phyloP scores from a whole-genome alignment of 1,140 invertebrate genomes.

The Globodera ellingtonae region DNA sequence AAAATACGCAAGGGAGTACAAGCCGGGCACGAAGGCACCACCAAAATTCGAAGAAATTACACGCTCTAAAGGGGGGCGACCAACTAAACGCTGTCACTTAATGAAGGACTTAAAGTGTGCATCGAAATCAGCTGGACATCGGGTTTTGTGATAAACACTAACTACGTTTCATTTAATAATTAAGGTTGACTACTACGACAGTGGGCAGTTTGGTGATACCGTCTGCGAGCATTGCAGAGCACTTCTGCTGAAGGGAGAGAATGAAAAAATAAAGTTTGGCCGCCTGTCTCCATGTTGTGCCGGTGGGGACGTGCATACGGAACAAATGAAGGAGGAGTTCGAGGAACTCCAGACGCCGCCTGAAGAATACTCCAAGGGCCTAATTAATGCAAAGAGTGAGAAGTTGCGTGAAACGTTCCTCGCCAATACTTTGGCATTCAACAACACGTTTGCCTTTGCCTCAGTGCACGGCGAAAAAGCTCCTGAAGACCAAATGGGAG shows the following conservation, averaged over 20 bases:
- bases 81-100: background rate
- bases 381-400: background rate
- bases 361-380: background rate
- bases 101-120: background rate
- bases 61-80: too few species aligned
- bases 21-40: background rate
- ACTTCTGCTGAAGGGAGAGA: background rate
- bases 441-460: background rate
- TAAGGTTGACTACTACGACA: constrained; percentile 1
- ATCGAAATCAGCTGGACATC: background rate
- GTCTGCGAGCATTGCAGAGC: background rate
- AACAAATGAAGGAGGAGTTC: background rate
- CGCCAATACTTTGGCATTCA: background rate
- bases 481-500: background rate
- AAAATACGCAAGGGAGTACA: background rate
- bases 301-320: background rate
- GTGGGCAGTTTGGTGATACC: constrained; percentile 1
- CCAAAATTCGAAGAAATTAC: background rate
- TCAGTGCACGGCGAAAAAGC: background rate
- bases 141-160: background rate
- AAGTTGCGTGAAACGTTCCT: background rate
- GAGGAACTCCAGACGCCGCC: background rate
- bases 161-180: background rate
- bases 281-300: background rate
- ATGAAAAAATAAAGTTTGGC: background rate